Percentiles rank a stretch among this genome's conserved stretches.
Conservation (phyloP, 2,888 invertebrate genomes). For the Poecilus cupreus region DNA sequence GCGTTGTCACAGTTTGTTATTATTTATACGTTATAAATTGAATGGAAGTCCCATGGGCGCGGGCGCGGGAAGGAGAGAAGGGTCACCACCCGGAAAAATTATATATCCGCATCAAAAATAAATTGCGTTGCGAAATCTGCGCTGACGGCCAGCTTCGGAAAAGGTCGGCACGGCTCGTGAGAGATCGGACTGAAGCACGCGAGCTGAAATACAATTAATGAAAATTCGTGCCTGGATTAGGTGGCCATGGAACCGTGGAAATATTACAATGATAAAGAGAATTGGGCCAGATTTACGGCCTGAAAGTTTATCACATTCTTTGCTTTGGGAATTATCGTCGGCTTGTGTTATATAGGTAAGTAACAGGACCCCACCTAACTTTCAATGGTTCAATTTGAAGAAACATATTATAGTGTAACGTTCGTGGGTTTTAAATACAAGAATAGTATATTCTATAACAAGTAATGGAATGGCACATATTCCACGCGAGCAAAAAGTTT, state of each 20-base stretch:
- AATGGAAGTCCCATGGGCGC: constrained; percentile 65
- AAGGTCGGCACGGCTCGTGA: neutral
- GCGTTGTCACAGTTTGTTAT: constrained; percentile 63
- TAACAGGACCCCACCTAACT: too few relatives aligned
- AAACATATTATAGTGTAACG: too few relatives aligned
- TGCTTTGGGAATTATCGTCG: neutral
- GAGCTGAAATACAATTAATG: constrained; percentile 38
- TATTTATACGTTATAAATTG: constrained; percentile 68
- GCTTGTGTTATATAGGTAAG: too few relatives aligned
- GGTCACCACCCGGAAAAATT: constrained; percentile 69
- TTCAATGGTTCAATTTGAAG: too few relatives aligned
- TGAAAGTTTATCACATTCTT: neutral
- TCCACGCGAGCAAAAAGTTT: too few relatives aligned
- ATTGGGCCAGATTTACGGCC: neutral
- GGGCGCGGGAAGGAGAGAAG: constrained; percentile 64
- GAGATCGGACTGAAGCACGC: constrained; percentile 5
- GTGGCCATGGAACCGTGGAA: neutral
- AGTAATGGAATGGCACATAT: too few relatives aligned
- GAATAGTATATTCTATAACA: too few relatives aligned
- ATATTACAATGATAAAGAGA: neutral
- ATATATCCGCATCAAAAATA: constrained; percentile 70
- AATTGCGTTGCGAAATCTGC: constrained; percentile 67
- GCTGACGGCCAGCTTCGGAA: neutral
- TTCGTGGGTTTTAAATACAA: too few relatives aligned
- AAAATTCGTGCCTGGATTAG: constrained; percentile 30